These are phyloP conservation scores for Pyrocoelia pectoralis DNA, from an alignment of 2,888 invertebrate genomes.

Conservation along the genomic window DNA sequence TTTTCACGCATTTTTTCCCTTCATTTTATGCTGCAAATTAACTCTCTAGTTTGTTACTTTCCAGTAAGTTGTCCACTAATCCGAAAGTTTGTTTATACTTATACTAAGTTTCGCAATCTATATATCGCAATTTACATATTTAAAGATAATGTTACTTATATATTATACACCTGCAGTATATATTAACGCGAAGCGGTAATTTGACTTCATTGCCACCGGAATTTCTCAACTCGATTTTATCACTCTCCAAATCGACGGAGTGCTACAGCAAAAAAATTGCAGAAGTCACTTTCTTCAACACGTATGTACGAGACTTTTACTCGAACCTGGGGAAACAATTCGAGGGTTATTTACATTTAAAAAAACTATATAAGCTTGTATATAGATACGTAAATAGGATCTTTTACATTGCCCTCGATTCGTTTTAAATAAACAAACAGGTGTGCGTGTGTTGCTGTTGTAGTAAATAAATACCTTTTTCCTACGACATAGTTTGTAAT, in stretches of 20 bases:
- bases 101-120: conserved; percentile 30
- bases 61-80: conserved; percentile 32
- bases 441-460: neutral
- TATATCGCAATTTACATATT: conserved; percentile 35
- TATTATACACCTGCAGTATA: conserved; percentile 21
- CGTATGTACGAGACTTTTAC: neutral
- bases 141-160: conserved; percentile 19
- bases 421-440: conserved; percentile 5
- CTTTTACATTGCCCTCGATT: conserved; percentile 10
- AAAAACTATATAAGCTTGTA: neutral
- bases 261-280: neutral
- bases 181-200: conserved; percentile 10
- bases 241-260: neutral
- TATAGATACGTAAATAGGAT: neutral
- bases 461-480: conserved; percentile 5
- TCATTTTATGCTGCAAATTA: conserved; percentile 27
- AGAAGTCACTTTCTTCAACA: conserved; percentile 10
- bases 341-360: conserved; percentile 7
- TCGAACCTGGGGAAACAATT: neutral
- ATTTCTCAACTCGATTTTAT: conserved; percentile 5
- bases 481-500: conserved; percentile 10
- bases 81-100: conserved; percentile 33
- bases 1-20: conserved; percentile 19
- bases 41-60: conserved; percentile 35
- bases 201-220: conserved; percentile 10